A percentile compares a stretch with the other conserved stretches of the same genome.
These are phyloP conservation scores for Platalea minor DNA, from an alignment of 2,797 vertebrate species.

Conservation along the genomic window DNA sequence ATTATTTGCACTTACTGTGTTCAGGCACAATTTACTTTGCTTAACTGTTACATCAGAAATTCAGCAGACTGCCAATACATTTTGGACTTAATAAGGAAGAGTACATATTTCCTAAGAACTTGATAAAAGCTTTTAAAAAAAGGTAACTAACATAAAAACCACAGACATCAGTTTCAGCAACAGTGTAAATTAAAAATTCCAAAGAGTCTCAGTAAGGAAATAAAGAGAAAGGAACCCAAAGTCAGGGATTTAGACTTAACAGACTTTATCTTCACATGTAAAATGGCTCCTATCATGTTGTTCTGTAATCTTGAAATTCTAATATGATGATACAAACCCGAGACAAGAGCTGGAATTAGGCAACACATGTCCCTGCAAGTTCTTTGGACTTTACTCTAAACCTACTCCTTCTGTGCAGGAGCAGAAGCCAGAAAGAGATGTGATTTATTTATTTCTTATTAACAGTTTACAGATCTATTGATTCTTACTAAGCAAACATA, in stretches of 20 bases:
- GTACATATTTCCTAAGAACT: background rate
- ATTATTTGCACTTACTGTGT: background rate
- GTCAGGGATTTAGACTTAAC: background rate
- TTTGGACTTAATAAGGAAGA: background rate
- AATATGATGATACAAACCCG: background rate
- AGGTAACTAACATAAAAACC: background rate
- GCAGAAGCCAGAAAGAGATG: background rate
- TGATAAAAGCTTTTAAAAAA: background rate
- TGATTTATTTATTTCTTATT: background rate
- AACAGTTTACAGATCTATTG: background rate
- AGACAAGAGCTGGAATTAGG: background rate
- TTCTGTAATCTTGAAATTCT: background rate
- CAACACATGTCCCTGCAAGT: background rate
- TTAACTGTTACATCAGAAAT: background rate
- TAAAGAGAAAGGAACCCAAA: background rate
- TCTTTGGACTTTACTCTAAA: background rate
- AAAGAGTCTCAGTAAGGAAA: background rate
- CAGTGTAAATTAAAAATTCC: background rate
- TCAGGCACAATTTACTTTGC: background rate
- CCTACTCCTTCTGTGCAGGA: background rate
- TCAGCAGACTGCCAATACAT: background rate
- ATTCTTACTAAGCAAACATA: background rate
- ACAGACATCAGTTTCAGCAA: background rate
- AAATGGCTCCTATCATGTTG: background rate
- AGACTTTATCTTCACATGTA: background rate